Base-by-base conservation (phyloP, 2,888 invertebrate genomes). In the Tinea trinotella region DNA sequence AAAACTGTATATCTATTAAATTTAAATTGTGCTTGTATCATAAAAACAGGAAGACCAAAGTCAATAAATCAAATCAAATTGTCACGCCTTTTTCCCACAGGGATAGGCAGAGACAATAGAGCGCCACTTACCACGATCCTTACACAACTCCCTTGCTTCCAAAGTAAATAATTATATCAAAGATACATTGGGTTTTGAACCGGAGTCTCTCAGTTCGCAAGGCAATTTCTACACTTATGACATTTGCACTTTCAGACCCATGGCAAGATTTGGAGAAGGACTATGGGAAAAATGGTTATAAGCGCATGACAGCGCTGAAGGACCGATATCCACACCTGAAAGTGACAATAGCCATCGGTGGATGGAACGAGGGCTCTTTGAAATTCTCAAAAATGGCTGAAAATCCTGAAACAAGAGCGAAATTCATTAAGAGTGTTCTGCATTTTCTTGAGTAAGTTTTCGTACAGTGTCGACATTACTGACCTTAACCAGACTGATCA, bases 321-420 rank as follows among this genome's bases (percentile, higher is more conserved):
- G 71, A 87, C 49, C 82, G 83, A 9, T 89, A 92, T 71, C 92
- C 93, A 0, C 91, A 92, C 62, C 70, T 96, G 46, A 92, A 90
- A 70, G 90, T 93, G 3, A 89, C 91, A 1, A 71, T 96, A 9
- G 96, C 95, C 0, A 93, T 97, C 35, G 96, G 96, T 0, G 96
- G 96, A 0, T 96, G 96, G 96, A 96, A 95, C 70, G 95, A 96
- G 69, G 96, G 95, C 0, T 95, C 95, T 0, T 69, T 77, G 3
- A 90, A 91, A 61, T 94, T 77, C 34, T 93, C 93, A 12, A 78
- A 76, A 35, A 82, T 96, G 76, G 93, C 92, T 0, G 88, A 90
- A 1, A 89, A 88, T 52, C 81, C 90, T 0, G 86, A 88, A 12
- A 79, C 87, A 52, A 87, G 96, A 52, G 79, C 80, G 1, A 83